Evolutionary conservation across 2,113 vertebrate species (phyloP).

Genomic region (Entomyzon cyanotis): DNA sequence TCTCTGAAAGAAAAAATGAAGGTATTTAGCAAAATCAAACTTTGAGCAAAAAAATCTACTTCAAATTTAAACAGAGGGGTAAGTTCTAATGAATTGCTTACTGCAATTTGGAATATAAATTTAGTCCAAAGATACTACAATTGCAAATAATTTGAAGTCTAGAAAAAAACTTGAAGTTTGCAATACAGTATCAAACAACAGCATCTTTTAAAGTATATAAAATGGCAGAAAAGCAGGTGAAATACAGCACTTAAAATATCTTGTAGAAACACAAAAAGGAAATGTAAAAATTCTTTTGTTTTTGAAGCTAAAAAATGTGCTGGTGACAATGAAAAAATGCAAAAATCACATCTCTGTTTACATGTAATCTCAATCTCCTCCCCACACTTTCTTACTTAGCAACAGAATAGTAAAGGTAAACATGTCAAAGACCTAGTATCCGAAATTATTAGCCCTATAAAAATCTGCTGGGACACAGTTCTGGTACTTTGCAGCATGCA

Average conservation of each 20-base stretch:
- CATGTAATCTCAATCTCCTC: not conserved
- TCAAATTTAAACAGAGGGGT: not conserved
- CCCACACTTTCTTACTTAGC: not conserved
- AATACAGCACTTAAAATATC: not conserved
- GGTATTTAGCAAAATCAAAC: not conserved
- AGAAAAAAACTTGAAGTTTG: not conserved
- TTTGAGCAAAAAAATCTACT: not conserved
- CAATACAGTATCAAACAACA: not conserved
- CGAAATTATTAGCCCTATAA: not conserved
- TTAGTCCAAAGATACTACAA: not conserved
- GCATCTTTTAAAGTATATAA: not conserved
- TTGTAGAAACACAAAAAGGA: not conserved
- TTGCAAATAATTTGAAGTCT: not conserved
- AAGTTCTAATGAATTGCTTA: not conserved
- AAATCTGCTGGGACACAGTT: not conserved
- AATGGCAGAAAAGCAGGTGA: not conserved
- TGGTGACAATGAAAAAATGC: not conserved
- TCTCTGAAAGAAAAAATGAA: conserved; percentile 78
- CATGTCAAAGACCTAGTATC: not conserved
- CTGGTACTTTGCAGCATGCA: accelerated
- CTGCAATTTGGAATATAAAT: not conserved
- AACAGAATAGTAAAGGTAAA: not conserved
- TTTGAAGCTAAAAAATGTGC: not conserved
- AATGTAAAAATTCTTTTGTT: not conserved
- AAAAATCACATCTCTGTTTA: not conserved